Percentiles rank a stretch among this genome's conserved stretches.
Evolutionary conservation across 2,113 vertebrate genomes (phyloP).

Genomic region (Brevimyrus niger): DNA sequence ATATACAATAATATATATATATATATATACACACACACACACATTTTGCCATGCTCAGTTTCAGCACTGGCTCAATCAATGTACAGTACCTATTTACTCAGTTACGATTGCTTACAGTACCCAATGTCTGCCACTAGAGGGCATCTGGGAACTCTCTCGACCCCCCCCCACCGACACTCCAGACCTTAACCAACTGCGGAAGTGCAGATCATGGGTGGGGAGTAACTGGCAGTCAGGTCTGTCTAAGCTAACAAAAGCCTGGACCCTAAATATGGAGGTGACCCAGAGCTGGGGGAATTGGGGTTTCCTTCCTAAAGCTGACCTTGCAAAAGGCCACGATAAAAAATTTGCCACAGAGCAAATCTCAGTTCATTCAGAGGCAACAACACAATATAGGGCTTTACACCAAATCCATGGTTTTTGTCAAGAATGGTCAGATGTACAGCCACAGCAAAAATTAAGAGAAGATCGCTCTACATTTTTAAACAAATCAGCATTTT

Average conservation of each 20-base stretch:
- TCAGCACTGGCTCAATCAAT: neutral
- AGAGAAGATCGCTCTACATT: too few species aligned
- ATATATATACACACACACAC: too few species aligned
- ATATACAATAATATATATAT: neutral
- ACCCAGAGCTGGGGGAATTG: constrained; percentile 65
- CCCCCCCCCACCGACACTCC: too few species aligned
- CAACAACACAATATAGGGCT: constrained; percentile 17
- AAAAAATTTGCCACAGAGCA: constrained; percentile 39
- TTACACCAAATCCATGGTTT: neutral
- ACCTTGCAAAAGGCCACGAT: constrained; percentile 66
- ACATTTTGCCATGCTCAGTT: neutral
- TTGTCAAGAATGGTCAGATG: neutral
- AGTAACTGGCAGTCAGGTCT: constrained; percentile 64
- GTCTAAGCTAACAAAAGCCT: constrained; percentile 82
- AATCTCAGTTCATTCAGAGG: constrained; percentile 30
- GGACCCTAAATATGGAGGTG: constrained; percentile 73
- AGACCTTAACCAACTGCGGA: constrained; percentile 54
- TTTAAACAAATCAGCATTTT: too few species aligned
- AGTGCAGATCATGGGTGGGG: constrained; percentile 82
- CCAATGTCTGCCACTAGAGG: constrained; percentile 11
- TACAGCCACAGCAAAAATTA: neutral
- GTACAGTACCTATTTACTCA: neutral
- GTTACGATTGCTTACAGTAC: neutral
- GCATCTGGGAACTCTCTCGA: neutral
- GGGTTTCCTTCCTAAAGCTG: constrained; percentile 87